Percentiles rank a stretch among this genome's conserved stretches.
phyloP scores from a whole-genome alignment of 2,888 invertebrate genomes.

The Crematogaster levior region DNA sequence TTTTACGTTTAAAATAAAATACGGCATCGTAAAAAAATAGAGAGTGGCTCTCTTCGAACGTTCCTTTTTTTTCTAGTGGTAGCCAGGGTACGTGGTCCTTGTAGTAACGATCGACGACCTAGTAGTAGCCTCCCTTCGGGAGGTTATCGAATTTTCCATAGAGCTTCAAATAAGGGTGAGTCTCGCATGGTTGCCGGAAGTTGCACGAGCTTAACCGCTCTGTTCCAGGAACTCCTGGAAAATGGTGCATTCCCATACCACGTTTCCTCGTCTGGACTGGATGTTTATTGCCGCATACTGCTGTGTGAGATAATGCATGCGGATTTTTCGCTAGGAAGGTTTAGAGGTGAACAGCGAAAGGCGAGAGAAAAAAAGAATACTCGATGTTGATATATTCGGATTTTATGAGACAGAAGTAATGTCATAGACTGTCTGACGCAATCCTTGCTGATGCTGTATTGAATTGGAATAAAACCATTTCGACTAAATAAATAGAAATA shows the following conservation, averaged over 20 bases:
- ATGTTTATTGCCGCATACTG: constrained; percentile 61
- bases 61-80: constrained; percentile 26
- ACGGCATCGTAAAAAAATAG: constrained; percentile 38
- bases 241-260: constrained; percentile 53
- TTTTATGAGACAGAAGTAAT: constrained; percentile 50
- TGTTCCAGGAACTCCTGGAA: constrained; percentile 52
- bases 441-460: neutral
- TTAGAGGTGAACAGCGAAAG: constrained; percentile 1
- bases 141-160: constrained; percentile 67
- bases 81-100: constrained; percentile 46
- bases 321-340: constrained; percentile 52
- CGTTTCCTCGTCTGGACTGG: constrained; percentile 34
- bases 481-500: neutral
- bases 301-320: constrained; percentile 53
- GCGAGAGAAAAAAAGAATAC: constrained; percentile 23
- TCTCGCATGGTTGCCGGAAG: constrained; percentile 55
- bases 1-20: constrained; percentile 54
- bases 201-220: constrained; percentile 62
- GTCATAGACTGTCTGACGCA: constrained; percentile 2
- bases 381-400: constrained; percentile 38
- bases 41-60: neutral
- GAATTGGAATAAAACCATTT: neutral
- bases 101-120: constrained; percentile 61
- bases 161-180: constrained; percentile 57
- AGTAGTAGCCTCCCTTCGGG: constrained; percentile 25